Base-by-base conservation (phyloP, 2,888 invertebrate genomes). In the Nectonema munidae region DNA sequence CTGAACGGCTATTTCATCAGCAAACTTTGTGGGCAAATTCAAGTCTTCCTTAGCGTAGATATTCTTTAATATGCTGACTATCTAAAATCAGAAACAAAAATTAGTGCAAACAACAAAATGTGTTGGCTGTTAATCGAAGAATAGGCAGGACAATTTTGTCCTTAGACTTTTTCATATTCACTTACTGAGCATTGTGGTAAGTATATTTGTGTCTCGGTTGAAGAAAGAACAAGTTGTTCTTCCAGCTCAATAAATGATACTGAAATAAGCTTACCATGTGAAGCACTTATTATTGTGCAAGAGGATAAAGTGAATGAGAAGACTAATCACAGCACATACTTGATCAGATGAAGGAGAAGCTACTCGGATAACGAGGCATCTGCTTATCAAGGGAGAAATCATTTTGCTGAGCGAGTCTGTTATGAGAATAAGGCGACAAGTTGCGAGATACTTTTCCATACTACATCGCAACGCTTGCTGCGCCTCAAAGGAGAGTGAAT, bases 391-490 rank as follows among this genome's bases (percentile, higher is more conserved):
- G 3, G 95, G 86, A n/a, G 83, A 81, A 47, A 86, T 77, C 1
- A 89, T 77, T 48, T 76, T 67, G 3, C 83, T 83, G 21, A 75
- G 76, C 1, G 83, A 81, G 51, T 79, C 79, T 2, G 81, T 75
- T 47, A 77, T 75, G 1, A 99, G 63, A 13, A 40, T 39, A 13
- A 48, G 42, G 13, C 89, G 67, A 53, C 89, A 95, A 2, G 79
- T 81, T 13, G 71, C 62, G 40, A 81, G 71, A 55, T 95, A 95
- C 53, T 95, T 95, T 56, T 99, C 95, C 95, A 99, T 95, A 1
- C 95, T 99, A 33, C 95, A 66, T 46, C 95, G 68, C 37, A 99
- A 59, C 0, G 86, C 89, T 55, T 95, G 86, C 52, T 99, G 95
- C 0, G 95, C 95, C 59, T 95, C 89, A 55, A 75, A 79, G 0